phyloP scores from a whole-genome alignment of 1,140 invertebrate genomes.

The Brachionus paranguensis region DNA sequence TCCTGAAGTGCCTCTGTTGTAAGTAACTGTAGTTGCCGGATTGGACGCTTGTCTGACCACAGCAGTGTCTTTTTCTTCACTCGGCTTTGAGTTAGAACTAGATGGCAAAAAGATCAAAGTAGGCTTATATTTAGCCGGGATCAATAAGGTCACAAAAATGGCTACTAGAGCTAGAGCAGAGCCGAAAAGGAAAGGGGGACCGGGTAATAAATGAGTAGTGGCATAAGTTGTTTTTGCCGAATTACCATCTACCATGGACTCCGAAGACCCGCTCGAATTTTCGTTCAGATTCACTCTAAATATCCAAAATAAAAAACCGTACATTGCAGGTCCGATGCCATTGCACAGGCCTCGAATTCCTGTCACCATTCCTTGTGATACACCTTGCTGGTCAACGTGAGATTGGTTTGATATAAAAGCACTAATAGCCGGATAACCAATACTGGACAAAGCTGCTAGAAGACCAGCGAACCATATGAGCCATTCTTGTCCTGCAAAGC shows the following conservation, averaged over 20 bases:
- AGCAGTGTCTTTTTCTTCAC: conserved; percentile 9
- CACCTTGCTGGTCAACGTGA: conserved; percentile 86
- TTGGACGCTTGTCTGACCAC: background rate
- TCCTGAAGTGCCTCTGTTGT: background rate
- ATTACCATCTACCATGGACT: background rate
- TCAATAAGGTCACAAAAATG: conserved; percentile 80
- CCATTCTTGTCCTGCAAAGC: conserved; percentile 78
- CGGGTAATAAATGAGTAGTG: conserved; percentile 72
- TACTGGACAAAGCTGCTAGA: conserved; percentile 78
- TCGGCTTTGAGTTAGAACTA: background rate
- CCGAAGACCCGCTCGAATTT: background rate
- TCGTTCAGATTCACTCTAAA: conserved; percentile 70
- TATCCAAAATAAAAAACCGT: conserved; percentile 95
- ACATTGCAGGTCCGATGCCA: conserved; percentile 86
- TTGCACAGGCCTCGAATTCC: conserved; percentile 76
- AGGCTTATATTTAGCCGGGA: conserved; percentile 63
- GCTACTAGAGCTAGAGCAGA: conserved; percentile 91
- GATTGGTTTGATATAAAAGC: conserved; percentile 96
- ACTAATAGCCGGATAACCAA: conserved; percentile 98
- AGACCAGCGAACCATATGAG: conserved; percentile 98
- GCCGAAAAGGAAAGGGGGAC: conserved; percentile 99
- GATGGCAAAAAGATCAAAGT: background rate
- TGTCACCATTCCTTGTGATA: conserved; percentile 70
- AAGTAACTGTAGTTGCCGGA: background rate
- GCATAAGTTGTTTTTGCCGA: background rate